These are phyloP conservation scores for Crotalus tigris DNA, from an alignment of 2,113 vertebrate genomes.

Conservation along the genomic window DNA sequence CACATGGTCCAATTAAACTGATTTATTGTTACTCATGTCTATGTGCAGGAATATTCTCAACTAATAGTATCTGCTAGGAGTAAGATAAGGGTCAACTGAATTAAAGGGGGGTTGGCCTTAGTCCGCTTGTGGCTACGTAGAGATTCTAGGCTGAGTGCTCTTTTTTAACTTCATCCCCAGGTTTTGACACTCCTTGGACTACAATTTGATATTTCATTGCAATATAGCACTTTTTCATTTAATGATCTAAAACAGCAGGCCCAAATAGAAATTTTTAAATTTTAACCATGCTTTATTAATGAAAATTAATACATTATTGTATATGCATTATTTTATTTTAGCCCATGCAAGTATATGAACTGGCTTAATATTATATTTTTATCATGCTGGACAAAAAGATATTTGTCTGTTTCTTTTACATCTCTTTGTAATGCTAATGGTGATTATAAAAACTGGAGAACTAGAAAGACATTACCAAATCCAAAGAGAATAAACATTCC, in stretches of 20 bases:
- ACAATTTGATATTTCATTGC: not conserved
- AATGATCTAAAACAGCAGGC: not conserved
- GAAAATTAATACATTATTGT: not conserved
- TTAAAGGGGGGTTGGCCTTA: not conserved
- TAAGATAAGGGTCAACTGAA: not conserved
- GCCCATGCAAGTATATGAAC: not conserved
- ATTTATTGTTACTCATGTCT: not conserved
- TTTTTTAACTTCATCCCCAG: not conserved
- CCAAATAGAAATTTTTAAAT: not conserved
- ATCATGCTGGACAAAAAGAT: not conserved
- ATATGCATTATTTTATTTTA: not conserved
- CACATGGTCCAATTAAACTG: not conserved
- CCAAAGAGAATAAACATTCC: not conserved
- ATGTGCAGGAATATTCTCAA: not conserved
- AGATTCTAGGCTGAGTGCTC: not conserved
- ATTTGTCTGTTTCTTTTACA: not conserved
- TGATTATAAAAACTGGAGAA: not conserved
- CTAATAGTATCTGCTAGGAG: not conserved
- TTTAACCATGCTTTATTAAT: not conserved
- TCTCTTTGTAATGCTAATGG: not conserved
- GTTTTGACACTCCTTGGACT: not conserved
- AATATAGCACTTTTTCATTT: not conserved
- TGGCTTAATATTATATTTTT: not conserved
- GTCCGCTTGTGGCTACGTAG: not conserved
- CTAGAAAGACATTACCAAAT: not conserved